Evolutionary conservation across 1,140 invertebrate genomes (phyloP), one percentile per base, ranked within the genome.

Genomic region (Tetranychus cinnabarinus): DNA sequence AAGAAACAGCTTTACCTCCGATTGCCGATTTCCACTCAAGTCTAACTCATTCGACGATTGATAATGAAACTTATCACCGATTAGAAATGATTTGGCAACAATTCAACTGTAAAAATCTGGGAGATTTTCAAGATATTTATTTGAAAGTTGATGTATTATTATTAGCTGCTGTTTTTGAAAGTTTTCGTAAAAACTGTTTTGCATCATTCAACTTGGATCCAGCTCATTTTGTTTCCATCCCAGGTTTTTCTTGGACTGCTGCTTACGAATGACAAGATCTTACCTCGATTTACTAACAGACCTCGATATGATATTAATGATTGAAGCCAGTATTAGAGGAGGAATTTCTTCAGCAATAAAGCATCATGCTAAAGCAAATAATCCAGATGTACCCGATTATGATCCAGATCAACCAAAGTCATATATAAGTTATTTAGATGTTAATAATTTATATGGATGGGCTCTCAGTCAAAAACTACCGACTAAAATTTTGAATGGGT

Each of bases 301-400:
- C 47, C 42, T 36, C 47, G 46, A 39, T 58, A 37, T 62, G 45
- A 15, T 47, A 31, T 34, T 54, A n/a, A 39, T 63, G 15, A 58
- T 61, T 1, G 54, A 56, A 61, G 48, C 61, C 37, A 55, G 61
- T 34, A 58, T 62, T 13, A 10, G 61, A 2, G 54, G 61, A 3
- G 61, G 61, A 1, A 58, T 62, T 42, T 31, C 36, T 31, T 48
- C 35, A 12, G 37, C 33, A 4, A 23, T 34, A 15, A 57, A 58
- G 1, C 45, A 52, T 34, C 47, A 62, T 47, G 35, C 15, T 4
- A 39, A 56, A 35, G 55, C 55, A 1, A 56, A 56, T 35, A 56
- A 56, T 56, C 34, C 34, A 36, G 7, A 35, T 1, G 2, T 34
- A 10, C 55, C 7, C 1, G 37, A 35, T 36, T 56, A 37, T n/a